Conservation (phyloP, 2,113 vertebrate genomes). For the Leptobrachium ailaonicum region DNA sequence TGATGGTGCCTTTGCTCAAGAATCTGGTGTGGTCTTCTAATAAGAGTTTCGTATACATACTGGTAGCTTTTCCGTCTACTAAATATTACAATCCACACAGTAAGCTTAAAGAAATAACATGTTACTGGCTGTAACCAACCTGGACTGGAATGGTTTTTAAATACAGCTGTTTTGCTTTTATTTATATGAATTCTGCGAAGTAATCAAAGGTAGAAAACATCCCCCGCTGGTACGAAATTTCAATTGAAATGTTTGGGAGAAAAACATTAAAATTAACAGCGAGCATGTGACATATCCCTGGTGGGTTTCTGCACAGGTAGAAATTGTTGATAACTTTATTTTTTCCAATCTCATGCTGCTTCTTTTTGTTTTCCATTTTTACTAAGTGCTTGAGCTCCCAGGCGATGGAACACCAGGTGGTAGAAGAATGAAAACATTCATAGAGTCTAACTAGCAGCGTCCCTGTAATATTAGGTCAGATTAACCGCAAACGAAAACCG, state of each 20-base stretch:
- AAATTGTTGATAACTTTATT: slow-evolving; percentile 18
- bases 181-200: slow-evolving; percentile 16
- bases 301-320: slow-evolving; percentile 6
- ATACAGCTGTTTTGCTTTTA: slow-evolving; percentile 36
- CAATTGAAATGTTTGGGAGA: slow-evolving; percentile 29
- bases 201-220: slow-evolving; percentile 36
- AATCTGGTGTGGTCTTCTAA: too few species aligned
- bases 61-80: not conserved
- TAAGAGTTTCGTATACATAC: too few species aligned
- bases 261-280: slow-evolving; percentile 17
- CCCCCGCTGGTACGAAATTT: slow-evolving; percentile 35
- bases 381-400: slow-evolving; percentile 20
- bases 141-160: slow-evolving; percentile 29
- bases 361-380: slow-evolving; percentile 35
- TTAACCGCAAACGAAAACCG: too few species aligned
- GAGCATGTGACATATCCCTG: slow-evolving; percentile 1
- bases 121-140: slow-evolving; percentile 16
- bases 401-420: slow-evolving; percentile 21
- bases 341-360: slow-evolving; percentile 13
- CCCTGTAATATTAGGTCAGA: slow-evolving; percentile 3
- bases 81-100: slow-evolving; percentile 24
- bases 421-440: not conserved
- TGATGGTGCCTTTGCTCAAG: too few species aligned
- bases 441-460: not conserved
- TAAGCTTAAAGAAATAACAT: slow-evolving; percentile 21